Base-by-base conservation (phyloP, 92 coral and sea anemone species). In the Zoanthus sociatus region DNA sequence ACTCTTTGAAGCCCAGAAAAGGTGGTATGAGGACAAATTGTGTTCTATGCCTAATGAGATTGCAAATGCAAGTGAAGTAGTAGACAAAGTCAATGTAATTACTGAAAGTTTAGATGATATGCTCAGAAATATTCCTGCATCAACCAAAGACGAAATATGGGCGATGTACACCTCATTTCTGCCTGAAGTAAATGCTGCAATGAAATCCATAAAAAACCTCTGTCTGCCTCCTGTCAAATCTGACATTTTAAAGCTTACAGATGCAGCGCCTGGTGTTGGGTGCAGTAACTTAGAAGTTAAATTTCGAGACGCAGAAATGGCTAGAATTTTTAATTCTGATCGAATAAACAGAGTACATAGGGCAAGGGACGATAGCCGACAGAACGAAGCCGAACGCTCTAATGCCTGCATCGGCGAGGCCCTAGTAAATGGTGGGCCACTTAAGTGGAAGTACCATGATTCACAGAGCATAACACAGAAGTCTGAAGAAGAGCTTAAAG, bases 331-430 rank as follows among this genome's bases (percentile, higher is more conserved):
- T 21, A 90, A 92, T 69, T 78, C 78, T 69, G 95, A 90, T 84
- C 75, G 32, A 12, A 10, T 76, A 5, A 76, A 90, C 77, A 50
- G 93, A 63, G 72, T 90, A 9, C 90, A 82, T 69, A 79, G 88
- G 42, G 42, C 42, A 33, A 33, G 42, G 42, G 42, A 33, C 42
- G 42, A 33, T 1, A 33, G 42, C 42, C 33, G 90, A 67, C 94
- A 92, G 64, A 87, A 89, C 55, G 95, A 86, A 83, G 95, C 91
- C 13, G 91, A 92, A 64, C 44, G 92, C 13, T 86, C 90, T 1
- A 92, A 88, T 87, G 92, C 94, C 15, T 75, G 86, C 42, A 33
- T 33, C 42, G 42, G 42, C 42, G 42, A 33, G 42, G 42, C 42
- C 42, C 42, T 33, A 33, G 7, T 89, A 89, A 33, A 88, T 86